Evolutionary conservation across 2,797 vertebrate genomes (phyloP).

Genomic region (Macropodus opercularis): DNA sequence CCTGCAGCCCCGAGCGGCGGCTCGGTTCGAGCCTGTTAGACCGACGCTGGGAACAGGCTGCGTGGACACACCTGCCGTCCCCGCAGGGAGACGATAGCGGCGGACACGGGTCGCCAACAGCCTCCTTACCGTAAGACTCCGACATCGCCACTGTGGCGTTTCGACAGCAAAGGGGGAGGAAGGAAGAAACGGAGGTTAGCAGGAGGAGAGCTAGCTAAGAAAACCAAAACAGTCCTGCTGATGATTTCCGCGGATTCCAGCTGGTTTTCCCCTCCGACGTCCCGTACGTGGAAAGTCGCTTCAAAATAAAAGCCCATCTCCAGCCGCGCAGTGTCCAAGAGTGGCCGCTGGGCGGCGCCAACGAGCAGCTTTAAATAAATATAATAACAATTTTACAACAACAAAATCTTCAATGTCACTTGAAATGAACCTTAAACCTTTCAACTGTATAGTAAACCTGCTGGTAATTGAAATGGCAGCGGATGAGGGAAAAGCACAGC

Average conservation of each 20-base stretch:
- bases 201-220: constrained; percentile 60
- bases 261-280: constrained; percentile 71
- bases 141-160: constrained; percentile 79
- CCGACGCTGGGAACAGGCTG: constrained; percentile 52
- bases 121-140: constrained; percentile 84
- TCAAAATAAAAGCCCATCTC: constrained; percentile 78
- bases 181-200: constrained; percentile 23
- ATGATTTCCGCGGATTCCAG: constrained; percentile 74
- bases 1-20: constrained; percentile 29
- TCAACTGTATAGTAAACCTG: no score
- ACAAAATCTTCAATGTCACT: no score
- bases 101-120: neutral
- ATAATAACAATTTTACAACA: no score
- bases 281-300: constrained; percentile 65
- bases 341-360: constrained; percentile 21
- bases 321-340: neutral
- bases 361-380: constrained; percentile 8
- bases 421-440: no score
- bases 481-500: no score
- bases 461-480: no score
- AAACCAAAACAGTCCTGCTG: constrained; percentile 69
- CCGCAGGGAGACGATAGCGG: neutral
- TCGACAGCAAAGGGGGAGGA: constrained; percentile 9
- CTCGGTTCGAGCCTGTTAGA: constrained; percentile 60
- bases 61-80: constrained; percentile 59